Conservation (phyloP, 2,113 vertebrate genomes). For the Thermophis baileyi region DNA sequence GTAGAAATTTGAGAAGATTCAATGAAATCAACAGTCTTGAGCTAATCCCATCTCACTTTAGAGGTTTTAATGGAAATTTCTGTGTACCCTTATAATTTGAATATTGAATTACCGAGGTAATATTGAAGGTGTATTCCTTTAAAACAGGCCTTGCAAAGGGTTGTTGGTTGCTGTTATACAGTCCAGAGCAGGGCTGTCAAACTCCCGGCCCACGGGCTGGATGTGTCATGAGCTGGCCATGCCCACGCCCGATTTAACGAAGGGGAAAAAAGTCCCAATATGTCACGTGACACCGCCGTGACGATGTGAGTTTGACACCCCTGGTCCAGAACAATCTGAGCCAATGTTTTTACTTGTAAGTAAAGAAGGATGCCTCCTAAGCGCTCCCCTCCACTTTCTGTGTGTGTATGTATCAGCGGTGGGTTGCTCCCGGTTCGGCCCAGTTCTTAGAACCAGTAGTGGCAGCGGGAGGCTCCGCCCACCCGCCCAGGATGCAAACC, state of each 20-base stretch:
- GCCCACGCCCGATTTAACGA: too few species aligned
- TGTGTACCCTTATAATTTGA: neutral
- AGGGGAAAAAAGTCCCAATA: too few species aligned
- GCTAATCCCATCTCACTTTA: neutral
- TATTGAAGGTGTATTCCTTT: neutral
- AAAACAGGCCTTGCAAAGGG: neutral
- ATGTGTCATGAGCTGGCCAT: too few species aligned
- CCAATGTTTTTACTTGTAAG: neutral
- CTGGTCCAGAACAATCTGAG: neutral
- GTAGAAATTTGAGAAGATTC: neutral
- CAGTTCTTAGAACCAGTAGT: too few species aligned
- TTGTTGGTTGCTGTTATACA: neutral
- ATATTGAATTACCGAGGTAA: neutral
- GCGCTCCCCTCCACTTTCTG: fast-evolving
- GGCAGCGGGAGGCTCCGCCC: too few species aligned
- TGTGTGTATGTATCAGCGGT: too few species aligned
- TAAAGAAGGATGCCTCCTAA: neutral
- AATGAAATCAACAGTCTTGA: neutral
- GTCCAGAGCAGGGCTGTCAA: neutral
- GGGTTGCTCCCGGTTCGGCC: too few species aligned
- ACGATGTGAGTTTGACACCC: too few species aligned
- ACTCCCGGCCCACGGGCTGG: too few species aligned
- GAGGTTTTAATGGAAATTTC: neutral
- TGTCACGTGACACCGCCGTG: too few species aligned
- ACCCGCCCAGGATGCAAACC: too few species aligned